Conservation (phyloP, 2,888 invertebrate genomes). For the Pharmacophagus antenor region DNA sequence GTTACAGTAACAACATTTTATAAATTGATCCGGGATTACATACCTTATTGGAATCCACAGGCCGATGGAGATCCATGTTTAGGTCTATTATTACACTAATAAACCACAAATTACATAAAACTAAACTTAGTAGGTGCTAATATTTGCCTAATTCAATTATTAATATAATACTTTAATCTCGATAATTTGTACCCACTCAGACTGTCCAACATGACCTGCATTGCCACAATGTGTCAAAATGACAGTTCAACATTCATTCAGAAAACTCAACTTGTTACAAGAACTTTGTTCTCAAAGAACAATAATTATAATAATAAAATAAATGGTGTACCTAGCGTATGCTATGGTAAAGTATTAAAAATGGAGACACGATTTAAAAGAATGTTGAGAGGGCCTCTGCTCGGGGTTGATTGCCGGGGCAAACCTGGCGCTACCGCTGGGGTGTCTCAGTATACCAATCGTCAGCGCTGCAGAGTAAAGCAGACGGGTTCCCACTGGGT, state of each 20-base stretch:
- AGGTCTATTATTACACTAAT: slow-evolving; percentile 24
- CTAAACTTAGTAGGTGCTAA: slow-evolving; percentile 24
- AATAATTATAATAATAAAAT: not conserved
- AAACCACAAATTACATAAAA: slow-evolving; percentile 23
- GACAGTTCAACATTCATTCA: slow-evolving; percentile 23
- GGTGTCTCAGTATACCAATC: too few species aligned
- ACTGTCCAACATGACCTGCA: slow-evolving; percentile 32
- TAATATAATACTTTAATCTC: slow-evolving; percentile 29
- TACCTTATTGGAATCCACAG: slow-evolving; percentile 76
- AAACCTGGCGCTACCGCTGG: too few species aligned
- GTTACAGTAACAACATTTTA: slow-evolving; percentile 3
- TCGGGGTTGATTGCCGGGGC: too few species aligned
- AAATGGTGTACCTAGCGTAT: too few species aligned
- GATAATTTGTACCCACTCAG: slow-evolving; percentile 22
- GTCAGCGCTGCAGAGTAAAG: too few species aligned
- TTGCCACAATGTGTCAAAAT: slow-evolving; percentile 38
- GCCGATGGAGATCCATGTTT: slow-evolving; percentile 72
- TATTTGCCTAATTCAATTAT: slow-evolving; percentile 39
- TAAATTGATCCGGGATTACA: slow-evolving; percentile 23
- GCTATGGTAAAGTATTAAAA: too few species aligned
- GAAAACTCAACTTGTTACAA: not conserved
- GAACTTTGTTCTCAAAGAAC: not conserved
- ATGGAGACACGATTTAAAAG: too few species aligned
- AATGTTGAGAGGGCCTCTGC: too few species aligned
- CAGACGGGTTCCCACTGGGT: too few species aligned